Percentiles rank a stretch among this genome's conserved stretches.
These are phyloP conservation scores for Tetragnatha montana DNA, from an alignment of 2,888 invertebrate species.

Conservation along the genomic window DNA sequence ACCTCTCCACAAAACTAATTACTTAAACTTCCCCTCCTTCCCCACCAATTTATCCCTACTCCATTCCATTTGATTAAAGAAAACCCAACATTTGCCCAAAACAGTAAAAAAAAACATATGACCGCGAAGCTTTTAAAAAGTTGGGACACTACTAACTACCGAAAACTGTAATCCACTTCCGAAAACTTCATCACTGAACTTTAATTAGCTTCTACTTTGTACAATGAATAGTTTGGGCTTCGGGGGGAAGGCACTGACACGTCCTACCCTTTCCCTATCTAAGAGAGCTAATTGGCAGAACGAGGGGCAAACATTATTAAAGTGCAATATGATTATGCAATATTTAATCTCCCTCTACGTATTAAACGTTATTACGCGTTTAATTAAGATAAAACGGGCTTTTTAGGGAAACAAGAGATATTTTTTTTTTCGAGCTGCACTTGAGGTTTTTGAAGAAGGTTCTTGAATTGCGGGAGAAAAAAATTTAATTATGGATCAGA, in stretches of 20 bases:
- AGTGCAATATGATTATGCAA: conserved; percentile 44
- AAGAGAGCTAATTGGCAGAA: conserved; percentile 27
- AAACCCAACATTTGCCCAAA: neutral
- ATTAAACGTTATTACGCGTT: conserved; percentile 43
- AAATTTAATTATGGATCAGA: conserved; percentile 5
- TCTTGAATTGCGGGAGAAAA: neutral
- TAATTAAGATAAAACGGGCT: conserved; percentile 27
- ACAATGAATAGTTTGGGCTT: neutral
- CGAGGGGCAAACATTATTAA: conserved; percentile 46
- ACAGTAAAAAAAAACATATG: neutral
- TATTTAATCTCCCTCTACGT: conserved; percentile 42
- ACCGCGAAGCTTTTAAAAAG: conserved; percentile 12
- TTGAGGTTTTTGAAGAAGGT: neutral
- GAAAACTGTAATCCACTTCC: conserved; percentile 6
- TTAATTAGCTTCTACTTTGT: neutral
- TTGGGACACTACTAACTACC: neutral
- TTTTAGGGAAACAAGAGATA: neutral
- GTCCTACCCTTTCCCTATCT: neutral
- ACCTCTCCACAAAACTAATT: neutral
- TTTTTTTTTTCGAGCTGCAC: neutral
- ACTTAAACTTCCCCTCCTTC: neutral
- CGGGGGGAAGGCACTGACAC: neutral
- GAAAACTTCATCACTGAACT: conserved; percentile 13
- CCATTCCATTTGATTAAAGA: conserved; percentile 24
- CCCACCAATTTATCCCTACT: neutral